phyloP scores from a whole-genome alignment of 2,797 vertebrate species.

The Margarornis squamiger region DNA sequence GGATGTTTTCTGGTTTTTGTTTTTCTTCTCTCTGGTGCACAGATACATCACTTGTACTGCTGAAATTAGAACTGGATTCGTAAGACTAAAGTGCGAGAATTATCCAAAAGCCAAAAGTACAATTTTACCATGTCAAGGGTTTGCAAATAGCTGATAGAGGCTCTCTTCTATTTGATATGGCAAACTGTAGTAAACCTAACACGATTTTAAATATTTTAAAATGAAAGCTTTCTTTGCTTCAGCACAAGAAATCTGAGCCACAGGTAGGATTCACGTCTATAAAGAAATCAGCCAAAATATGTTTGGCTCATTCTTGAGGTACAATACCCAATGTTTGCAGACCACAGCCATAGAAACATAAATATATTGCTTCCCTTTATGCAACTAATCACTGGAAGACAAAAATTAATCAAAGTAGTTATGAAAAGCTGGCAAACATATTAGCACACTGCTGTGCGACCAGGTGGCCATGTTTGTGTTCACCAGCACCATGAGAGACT shows the following conservation, averaged over 20 bases:
- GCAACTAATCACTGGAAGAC: background rate
- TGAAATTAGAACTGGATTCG: constrained; percentile 4
- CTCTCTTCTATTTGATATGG: background rate
- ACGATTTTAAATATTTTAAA: background rate
- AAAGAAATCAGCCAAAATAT: background rate
- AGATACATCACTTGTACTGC: background rate
- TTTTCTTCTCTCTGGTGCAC: background rate
- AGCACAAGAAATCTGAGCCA: background rate
- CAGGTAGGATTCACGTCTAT: background rate
- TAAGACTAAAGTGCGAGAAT: background rate
- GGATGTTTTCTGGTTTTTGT: background rate
- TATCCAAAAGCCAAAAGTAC: background rate
- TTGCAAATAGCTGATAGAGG: background rate
- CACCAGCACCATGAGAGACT: background rate
- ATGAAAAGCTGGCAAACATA: background rate
- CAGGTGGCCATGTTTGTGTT: background rate
- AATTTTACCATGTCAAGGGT: background rate
- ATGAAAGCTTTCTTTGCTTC: background rate
- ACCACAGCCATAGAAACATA: background rate
- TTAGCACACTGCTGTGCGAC: background rate
- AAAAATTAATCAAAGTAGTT: background rate
- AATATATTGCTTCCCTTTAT: background rate
- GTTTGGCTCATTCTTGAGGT: background rate
- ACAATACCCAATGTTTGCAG: background rate
- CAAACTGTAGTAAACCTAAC: background rate